Conservation (phyloP, 2,113 vertebrate species). For the Columbina picui region DNA sequence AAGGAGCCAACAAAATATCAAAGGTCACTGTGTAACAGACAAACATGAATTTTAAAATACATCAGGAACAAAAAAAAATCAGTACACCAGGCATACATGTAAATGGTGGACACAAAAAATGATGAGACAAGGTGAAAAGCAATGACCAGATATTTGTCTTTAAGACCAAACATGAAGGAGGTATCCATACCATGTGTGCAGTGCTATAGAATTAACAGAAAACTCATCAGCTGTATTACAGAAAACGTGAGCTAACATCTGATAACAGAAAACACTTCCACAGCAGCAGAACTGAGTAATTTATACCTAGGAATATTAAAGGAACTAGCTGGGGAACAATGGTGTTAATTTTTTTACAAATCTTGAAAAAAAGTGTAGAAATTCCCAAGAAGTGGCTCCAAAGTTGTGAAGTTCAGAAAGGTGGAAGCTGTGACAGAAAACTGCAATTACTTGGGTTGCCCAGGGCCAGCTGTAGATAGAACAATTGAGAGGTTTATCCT, state of each 20-base stretch:
- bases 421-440: neutral
- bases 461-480: neutral
- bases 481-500: neutral
- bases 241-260: neutral
- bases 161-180: neutral
- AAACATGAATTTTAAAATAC: neutral
- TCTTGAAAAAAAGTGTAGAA: neutral
- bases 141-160: accelerated
- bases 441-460: neutral
- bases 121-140: neutral
- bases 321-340: neutral
- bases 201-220: neutral
- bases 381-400: neutral
- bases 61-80: neutral
- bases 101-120: neutral
- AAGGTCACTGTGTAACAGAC: constrained; percentile 16
- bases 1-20: constrained; percentile 22
- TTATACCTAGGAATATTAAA: neutral
- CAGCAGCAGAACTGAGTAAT: neutral
- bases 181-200: neutral
- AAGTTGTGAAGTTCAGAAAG: neutral
- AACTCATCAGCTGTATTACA: neutral
- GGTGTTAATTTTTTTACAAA: neutral
- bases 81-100: neutral
- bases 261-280: neutral